phyloP scores from a whole-genome alignment of 1,140 invertebrate genomes.

The Popillia japonica region DNA sequence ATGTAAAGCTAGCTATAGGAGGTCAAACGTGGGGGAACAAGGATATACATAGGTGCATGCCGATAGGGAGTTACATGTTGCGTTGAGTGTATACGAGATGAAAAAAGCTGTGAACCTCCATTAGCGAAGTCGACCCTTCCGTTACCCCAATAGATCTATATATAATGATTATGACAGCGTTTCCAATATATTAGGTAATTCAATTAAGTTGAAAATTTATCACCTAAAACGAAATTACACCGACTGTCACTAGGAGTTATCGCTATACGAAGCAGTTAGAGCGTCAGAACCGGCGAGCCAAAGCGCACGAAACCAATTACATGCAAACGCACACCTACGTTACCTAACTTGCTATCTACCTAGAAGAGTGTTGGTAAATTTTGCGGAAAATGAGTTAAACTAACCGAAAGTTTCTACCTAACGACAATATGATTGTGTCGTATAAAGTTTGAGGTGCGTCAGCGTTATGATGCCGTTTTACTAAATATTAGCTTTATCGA shows the following conservation, averaged over 20 bases:
- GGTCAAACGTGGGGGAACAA: background rate
- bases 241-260: slow-evolving; percentile 19
- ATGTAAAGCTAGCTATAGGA: background rate
- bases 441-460: slow-evolving; percentile 1
- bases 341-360: slow-evolving; percentile 7
- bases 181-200: slow-evolving; percentile 33
- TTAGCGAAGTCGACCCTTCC: slow-evolving; percentile 11
- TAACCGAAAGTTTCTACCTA: slow-evolving; percentile 26
- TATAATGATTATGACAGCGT: slow-evolving; percentile 26
- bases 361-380: slow-evolving; percentile 28
- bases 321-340: slow-evolving; percentile 9
- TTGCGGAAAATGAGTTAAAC: slow-evolving; percentile 26
- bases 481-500: background rate
- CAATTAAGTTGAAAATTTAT: slow-evolving; percentile 29
- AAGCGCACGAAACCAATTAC: slow-evolving; percentile 18
- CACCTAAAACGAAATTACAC: slow-evolving; percentile 17
- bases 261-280: slow-evolving; percentile 6
- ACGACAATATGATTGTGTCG: slow-evolving; percentile 32
- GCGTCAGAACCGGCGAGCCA: slow-evolving; percentile 9
- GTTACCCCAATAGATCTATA: background rate
- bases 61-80: background rate
- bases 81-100: background rate
- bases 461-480: background rate
- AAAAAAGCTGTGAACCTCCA: background rate
- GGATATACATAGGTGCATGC: background rate